Conservation (phyloP, 1,140 invertebrate genomes). For the Dolichoris vasculosae region DNA sequence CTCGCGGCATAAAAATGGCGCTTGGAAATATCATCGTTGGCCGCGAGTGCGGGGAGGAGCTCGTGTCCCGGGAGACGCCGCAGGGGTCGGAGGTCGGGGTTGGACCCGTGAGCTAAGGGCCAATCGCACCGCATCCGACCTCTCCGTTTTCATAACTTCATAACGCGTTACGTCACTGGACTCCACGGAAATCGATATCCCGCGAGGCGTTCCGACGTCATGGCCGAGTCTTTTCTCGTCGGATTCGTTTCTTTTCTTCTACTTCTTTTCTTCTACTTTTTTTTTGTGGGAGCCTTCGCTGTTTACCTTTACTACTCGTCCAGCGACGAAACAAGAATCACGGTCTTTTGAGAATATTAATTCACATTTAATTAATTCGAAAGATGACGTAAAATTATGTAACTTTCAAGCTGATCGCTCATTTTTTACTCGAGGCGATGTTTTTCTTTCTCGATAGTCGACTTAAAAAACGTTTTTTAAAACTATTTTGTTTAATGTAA, state of each 20-base stretch:
- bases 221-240: background rate
- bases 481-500: no score
- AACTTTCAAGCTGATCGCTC: no score
- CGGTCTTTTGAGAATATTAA: no score
- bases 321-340: no score
- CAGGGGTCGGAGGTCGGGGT: conserved; percentile 59
- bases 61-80: conserved; percentile 59
- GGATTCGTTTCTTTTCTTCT: background rate
- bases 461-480: no score
- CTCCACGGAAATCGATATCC: conserved; percentile 18
- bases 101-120: conserved; percentile 20
- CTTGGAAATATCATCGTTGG: conserved; percentile 52
- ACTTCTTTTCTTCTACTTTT: background rate
- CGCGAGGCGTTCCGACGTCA: background rate
- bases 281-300: background rate
- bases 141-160: conserved; percentile 43
- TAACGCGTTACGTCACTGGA: conserved; percentile 17
- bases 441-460: no score
- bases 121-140: background rate
- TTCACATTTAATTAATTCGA: no score
- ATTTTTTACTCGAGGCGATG: no score
- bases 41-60: conserved; percentile 40
- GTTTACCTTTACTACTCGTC: background rate
- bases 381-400: no score
- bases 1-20: conserved; percentile 46